Evolutionary conservation across 2,113 vertebrate species (phyloP).

Genomic region (Zosterops borbonicus): DNA sequence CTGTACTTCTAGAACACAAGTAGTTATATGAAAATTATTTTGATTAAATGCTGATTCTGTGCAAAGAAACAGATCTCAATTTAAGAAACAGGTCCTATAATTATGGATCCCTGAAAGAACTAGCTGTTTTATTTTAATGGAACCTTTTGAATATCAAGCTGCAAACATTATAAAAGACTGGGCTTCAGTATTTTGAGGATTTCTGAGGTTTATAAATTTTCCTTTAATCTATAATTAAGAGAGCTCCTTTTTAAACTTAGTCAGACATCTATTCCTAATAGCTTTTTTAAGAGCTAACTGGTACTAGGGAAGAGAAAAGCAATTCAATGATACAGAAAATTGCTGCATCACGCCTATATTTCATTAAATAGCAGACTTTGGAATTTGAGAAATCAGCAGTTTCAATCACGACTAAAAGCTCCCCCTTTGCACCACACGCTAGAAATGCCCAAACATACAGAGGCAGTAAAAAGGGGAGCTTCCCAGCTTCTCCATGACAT

Average conservation of each 20-base stretch:
- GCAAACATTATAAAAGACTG: background rate
- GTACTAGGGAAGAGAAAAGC: background rate
- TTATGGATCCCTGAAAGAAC: background rate
- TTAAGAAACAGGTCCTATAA: background rate
- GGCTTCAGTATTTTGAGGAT: background rate
- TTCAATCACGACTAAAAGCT: background rate
- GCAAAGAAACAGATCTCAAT: background rate
- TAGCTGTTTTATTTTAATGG: background rate
- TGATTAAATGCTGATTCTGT: background rate
- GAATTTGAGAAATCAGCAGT: conserved; percentile 1
- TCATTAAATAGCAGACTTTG: background rate
- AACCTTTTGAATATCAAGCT: background rate
- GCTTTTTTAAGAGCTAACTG: background rate
- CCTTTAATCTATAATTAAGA: background rate
- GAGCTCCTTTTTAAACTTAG: background rate
- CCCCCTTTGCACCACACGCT: background rate
- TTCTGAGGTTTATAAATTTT: background rate
- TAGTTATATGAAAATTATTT: background rate
- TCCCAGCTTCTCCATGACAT: background rate
- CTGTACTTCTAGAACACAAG: background rate
- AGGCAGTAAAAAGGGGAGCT: background rate
- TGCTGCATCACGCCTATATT: background rate
- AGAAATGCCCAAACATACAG: background rate
- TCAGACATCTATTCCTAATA: background rate
- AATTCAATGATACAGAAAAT: background rate